Conservation (phyloP, 2,113 vertebrate species). For the Phaethon lepturus region DNA sequence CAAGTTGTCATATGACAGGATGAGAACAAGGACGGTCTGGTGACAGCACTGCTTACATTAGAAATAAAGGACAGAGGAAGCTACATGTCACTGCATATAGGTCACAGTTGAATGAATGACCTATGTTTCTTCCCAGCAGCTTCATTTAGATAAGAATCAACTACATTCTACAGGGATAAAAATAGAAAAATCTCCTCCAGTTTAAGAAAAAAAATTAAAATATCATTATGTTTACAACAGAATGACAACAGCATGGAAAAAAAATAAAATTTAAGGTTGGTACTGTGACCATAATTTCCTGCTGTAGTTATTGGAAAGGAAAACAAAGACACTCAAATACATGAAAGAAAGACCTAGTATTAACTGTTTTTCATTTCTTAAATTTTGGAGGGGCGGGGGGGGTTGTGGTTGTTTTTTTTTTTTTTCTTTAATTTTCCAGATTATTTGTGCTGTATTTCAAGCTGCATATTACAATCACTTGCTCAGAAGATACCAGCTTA, state of each 20-base stretch:
- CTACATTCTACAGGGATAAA: not conserved
- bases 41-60: conserved; percentile 6
- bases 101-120: not conserved
- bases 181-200: not conserved
- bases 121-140: conserved; percentile 3
- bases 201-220: not conserved
- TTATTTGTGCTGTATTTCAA: not conserved
- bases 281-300: not conserved
- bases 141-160: conserved; percentile 4
- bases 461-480: not conserved
- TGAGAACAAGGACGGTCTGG: conserved; percentile 28
- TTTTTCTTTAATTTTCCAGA: not conserved
- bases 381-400: not conserved
- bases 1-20: conserved; percentile 31
- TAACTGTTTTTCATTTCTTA: not conserved
- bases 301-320: not conserved
- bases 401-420: too few species aligned
- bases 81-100: conserved; percentile 15
- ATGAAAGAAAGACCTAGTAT: not conserved
- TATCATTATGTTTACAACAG: not conserved
- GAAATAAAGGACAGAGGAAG: conserved; percentile 32
- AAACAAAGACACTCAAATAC: not conserved
- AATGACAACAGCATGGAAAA: conserved; percentile 1
- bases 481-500: not conserved
- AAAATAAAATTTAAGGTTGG: not conserved